Base-by-base conservation (phyloP, 2,797 vertebrate genomes). In the Poeciliopsis presidionis region DNA sequence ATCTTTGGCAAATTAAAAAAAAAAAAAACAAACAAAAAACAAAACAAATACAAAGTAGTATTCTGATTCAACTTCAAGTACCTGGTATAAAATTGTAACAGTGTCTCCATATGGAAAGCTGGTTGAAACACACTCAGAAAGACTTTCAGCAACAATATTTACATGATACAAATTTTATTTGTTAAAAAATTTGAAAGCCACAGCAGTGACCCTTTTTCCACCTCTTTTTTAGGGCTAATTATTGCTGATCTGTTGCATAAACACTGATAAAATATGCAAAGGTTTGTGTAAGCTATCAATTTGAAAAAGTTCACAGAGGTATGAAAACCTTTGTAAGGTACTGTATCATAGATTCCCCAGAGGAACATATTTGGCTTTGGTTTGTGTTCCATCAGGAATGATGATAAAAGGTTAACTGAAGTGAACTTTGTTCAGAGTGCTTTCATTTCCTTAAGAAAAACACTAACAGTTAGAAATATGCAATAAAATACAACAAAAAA, bases 401-500 rank as follows among this genome's bases (percentile, higher is more conserved):
- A 11, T 16, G 1, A 65, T 20, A 5, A 65, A 65, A 65, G 22
- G 18, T 39, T 11, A 22, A 65, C 30, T 39, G 30, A 36, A 36
- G 3, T 36, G 7, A 20, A 36, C 30, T 63, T 36, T 18, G 7
- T 9, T 39, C 18, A 39, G 8, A 39, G 36, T 11, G 18, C 36
- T 25, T 67, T 39, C 3, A 39, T 41, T 39, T 67, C 4, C 30
- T 39, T 22, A 9, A 41, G 33, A 65, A 9, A 18, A 67, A 20
- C 20, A 39, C 7, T 11, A 67, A 67, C 36, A 67, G 36, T n/a
- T 25, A n/a, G 22, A 43, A 69, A 39, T 43, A 28, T 59, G 57
- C n/a, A 59, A 45, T n/a, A 69, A 69, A 69, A n/a, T 69, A 43
- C 6, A 69, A 43, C 41, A 41, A 69, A 41, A 69, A 70, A 11